phyloP scores from a whole-genome alignment of 2,113 vertebrate species.

The Rhagologus leucostigma region DNA sequence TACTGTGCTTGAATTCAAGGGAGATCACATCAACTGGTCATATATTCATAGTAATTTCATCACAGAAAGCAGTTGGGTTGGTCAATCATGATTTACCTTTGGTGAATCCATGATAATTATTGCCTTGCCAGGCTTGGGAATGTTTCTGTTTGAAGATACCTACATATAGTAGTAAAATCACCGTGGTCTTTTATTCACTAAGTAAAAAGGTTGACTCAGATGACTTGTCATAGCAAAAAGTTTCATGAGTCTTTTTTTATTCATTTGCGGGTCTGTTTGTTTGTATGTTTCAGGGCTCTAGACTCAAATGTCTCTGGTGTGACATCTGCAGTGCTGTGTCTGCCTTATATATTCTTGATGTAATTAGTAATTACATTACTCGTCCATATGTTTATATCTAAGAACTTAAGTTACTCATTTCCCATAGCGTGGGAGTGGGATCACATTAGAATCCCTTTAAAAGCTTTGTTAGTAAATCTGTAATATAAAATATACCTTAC shows the following conservation, averaged over 20 bases:
- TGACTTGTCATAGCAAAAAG: not conserved
- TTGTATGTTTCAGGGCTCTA: not conserved
- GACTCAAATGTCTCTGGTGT: not conserved
- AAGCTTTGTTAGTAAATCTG: not conserved
- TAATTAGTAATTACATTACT: not conserved
- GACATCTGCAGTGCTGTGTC: not conserved
- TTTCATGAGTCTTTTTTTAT: not conserved
- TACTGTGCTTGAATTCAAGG: not conserved
- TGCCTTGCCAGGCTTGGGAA: not conserved
- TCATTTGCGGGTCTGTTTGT: not conserved
- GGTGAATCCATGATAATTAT: not conserved
- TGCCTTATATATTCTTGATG: not conserved
- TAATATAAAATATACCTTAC: not conserved
- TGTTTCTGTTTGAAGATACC: not conserved
- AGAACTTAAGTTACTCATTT: not conserved
- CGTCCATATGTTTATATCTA: not conserved
- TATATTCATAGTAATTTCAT: not conserved
- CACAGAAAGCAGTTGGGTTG: not conserved
- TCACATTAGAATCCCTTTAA: not conserved
- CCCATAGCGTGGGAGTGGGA: not conserved
- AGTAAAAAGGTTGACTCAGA: not conserved
- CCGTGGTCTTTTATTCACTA: not conserved
- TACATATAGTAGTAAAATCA: not conserved
- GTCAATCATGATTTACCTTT: not conserved
- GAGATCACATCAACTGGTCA: not conserved